Evolutionary conservation across 2,888 invertebrate species (phyloP), one percentile per base, ranked within the genome.

Genomic region (Pammene fasciana): DNA sequence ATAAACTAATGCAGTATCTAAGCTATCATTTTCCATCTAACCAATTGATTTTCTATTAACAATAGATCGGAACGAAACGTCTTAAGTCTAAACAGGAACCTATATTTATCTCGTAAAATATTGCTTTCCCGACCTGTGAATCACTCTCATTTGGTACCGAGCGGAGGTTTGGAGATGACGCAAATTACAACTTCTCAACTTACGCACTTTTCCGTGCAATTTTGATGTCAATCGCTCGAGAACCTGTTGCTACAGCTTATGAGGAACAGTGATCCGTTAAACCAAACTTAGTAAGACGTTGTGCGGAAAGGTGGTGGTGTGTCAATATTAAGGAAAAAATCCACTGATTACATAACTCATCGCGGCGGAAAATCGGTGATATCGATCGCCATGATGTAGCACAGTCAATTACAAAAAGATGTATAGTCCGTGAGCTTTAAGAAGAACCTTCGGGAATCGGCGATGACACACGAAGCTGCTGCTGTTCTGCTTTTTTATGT

Each of bases 191-290:
- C 74, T 73, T 73, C 62, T 68, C 65, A 71, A 74, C 70, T 71
- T 75, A 75, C 76, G 73, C 75, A 84, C 84, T 88, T 87, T 87
- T 86, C 80, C 81, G 75, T 75, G 81, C 79, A 86, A 87, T 86
- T 85, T 86, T 81, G 81, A 75, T 78, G 84, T 85, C 85, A 82
- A 68, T 74, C 75, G 70, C 68, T 70, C 67, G 45, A 66, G 76
- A 76, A 76, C 61, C 54, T 52, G 64, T 61, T 65, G 46, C 45
- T 45, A 48, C 50, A 68, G 64, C 14, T 52, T 50, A 34, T 26
- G 52, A 5, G 9, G 16, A 43, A 67, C 66, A 67, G 66, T 43
- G 43, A 5, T 43, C 16, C 79, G 76, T 26, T n/a, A n/a, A n/a
- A n/a, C n/a, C n/a, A n/a, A n/a, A n/a, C n/a, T n/a, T n/a, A n/a